Evolutionary conservation across 2,113 vertebrate species (phyloP).

Genomic region (Pluvianellus socialis): DNA sequence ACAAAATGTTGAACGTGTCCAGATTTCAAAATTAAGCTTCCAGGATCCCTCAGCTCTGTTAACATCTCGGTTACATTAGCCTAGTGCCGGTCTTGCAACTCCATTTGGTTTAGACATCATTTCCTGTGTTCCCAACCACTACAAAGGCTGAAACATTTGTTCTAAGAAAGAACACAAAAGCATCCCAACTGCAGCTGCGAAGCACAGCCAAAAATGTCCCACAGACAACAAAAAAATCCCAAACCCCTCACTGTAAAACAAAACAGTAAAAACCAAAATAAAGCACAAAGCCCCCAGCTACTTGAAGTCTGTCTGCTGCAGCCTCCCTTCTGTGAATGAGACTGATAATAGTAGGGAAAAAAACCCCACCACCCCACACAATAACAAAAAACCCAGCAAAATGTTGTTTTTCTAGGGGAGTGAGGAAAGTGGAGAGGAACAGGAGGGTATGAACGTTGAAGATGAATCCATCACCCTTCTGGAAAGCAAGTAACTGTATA

Average conservation of each 20-base stretch:
- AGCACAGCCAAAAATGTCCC: not conserved
- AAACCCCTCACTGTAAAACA: not conserved
- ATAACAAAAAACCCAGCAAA: not conserved
- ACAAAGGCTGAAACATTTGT: not conserved
- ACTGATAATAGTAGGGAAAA: not conserved
- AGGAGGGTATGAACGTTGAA: not conserved
- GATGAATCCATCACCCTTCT: not conserved
- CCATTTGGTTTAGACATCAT: not conserved
- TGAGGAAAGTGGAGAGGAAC: rapidly evolving
- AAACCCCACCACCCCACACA: no score
- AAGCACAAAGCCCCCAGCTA: not conserved
- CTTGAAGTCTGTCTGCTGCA: not conserved
- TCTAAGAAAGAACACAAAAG: not conserved
- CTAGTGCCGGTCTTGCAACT: not conserved
- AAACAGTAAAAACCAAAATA: not conserved
- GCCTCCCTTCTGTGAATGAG: not conserved
- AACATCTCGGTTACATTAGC: rapidly evolving
- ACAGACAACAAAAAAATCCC: not conserved
- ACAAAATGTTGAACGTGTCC: not conserved
- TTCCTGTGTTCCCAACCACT: not conserved
- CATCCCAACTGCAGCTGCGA: not conserved
- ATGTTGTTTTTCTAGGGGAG: not conserved
- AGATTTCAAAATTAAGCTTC: not conserved
- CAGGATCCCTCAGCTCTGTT: not conserved
- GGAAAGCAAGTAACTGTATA: not conserved